Base-by-base conservation (phyloP, 2,113 vertebrate species). In the Nannospalax galili region DNA sequence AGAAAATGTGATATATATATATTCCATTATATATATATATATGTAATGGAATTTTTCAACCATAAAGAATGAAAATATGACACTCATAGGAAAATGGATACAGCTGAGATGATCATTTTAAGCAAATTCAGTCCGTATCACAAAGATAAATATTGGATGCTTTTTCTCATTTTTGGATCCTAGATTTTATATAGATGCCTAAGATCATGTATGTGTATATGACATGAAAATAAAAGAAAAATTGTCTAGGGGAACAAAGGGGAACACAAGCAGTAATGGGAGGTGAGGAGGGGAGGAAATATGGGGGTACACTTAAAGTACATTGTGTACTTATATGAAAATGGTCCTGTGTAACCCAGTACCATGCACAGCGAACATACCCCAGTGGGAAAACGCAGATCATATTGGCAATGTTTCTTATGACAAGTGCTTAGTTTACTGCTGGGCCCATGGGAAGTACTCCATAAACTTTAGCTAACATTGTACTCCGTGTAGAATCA, bases 401-500 rank as follows among this genome's bases (percentile, higher is more conserved):
- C 45, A 84, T 85, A 82, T 94, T 84, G 48, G 30, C 22, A 56
- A 16, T 79, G 70, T 82, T 37, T 70, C 91, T 48, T 35, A 78
- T 52, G 62, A 77, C 65, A 90, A 74, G 40, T 80, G 28, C 60
- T 87, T 80, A 92, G 45, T 75, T 72, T 35, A 35, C 65, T 90
- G 65, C 28, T 26, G 75, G 45, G 42, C 37, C 73, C 40, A 45
- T 93, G 26, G 28, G 91, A 90, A 95, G 48, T 89, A 75, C 8
- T 84, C 42, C 75, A 62, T 89, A 93, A 78, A 52, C 80, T 62
- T 91, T 93, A 69, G 28, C 35, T 84, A 42, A 64, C 84, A 48
- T 73, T 52, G 37, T 80, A 37, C 73, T 94, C 81, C 60, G 69
- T 91, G 91, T 84, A 88, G 80, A 93, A 84, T 9, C 15, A 79